phyloP scores from a whole-genome alignment of 2,888 invertebrate species.

The Onthophagus sagittarius region DNA sequence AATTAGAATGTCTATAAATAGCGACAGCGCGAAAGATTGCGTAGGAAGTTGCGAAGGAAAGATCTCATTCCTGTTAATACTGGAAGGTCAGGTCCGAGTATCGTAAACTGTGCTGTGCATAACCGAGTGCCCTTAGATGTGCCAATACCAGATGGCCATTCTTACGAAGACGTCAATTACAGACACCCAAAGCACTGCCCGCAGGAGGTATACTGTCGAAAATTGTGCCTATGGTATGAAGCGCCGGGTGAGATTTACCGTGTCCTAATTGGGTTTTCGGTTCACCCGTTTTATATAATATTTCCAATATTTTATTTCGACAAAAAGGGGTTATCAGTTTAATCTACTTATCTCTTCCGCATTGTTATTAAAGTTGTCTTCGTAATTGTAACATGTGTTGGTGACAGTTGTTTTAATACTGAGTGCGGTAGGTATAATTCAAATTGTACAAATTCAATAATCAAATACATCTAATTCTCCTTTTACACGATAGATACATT shows the following conservation, averaged over 20 bases:
- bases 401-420: neutral
- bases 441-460: no score
- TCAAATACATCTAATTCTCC: no score
- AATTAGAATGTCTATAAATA: neutral
- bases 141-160: slow-evolving; percentile 31
- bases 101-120: slow-evolving; percentile 23
- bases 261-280: no score
- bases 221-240: neutral
- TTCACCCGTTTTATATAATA: no score
- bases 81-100: slow-evolving; percentile 5
- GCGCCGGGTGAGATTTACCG: neutral
- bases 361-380: neutral
- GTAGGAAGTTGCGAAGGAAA: neutral
- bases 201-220: slow-evolving; percentile 2
- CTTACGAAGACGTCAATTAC: slow-evolving; percentile 32
- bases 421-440: no score
- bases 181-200: slow-evolving; percentile 18
- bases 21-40: neutral
- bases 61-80: neutral
- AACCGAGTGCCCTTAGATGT: slow-evolving; percentile 28
- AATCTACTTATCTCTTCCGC: neutral
- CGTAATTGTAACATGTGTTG: neutral
- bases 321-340: neutral
- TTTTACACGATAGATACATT: no score
- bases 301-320: no score